Evolutionary conservation across 2,113 vertebrate genomes (phyloP), one percentile per base, ranked within the genome.

Genomic region (Paramisgurnus dabryanus): DNA sequence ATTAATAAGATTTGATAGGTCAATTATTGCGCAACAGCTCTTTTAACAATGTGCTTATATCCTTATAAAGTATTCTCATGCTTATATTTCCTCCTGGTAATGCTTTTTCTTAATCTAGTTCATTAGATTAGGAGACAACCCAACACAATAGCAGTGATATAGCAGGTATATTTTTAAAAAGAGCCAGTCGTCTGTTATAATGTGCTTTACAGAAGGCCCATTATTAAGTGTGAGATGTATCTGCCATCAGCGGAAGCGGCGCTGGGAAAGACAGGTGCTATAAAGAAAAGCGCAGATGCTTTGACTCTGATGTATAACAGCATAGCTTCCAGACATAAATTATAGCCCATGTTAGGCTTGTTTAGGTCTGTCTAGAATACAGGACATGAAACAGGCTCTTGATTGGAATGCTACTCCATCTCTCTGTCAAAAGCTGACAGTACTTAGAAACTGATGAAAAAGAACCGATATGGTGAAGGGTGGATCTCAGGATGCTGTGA

Each of bases 181-280:
- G 76, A 85, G 85, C 76, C 81, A 66, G 65, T 84, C 78, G 68
- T 92, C 86, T 74, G 85, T 92, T 90, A 90, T 86, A 73, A 65
- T 77, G 79, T 76, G 85, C 76, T 84, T 81, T 80, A 82, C 84
- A 88, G 82, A 82, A 85, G 84, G 80, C 9, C 89, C 86, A 90
- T 90, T 90, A 91, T 89, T 89, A 90, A 86, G 85, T 70, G 82
- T 87, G 89, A 91, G 90, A 91, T 92, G 91, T 90, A 57, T 60
- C 83, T 81, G 78, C 84, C 88, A 88, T 92, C 88, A 83, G 78
- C 72, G 81, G 83, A 84, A 87, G 90, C 89, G 87, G 87, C 80
- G 88, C 80, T 82, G 80, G 84, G 69, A 88, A 88, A 91, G 89
- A 90, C 85, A 83, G 87, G 87, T 85, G 84, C 87, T 89, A 89